A percentile compares a stretch with the other conserved stretches of the same genome.
These are phyloP conservation scores for Apamea sordens DNA, from an alignment of 2,888 invertebrate species.

Conservation along the genomic window DNA sequence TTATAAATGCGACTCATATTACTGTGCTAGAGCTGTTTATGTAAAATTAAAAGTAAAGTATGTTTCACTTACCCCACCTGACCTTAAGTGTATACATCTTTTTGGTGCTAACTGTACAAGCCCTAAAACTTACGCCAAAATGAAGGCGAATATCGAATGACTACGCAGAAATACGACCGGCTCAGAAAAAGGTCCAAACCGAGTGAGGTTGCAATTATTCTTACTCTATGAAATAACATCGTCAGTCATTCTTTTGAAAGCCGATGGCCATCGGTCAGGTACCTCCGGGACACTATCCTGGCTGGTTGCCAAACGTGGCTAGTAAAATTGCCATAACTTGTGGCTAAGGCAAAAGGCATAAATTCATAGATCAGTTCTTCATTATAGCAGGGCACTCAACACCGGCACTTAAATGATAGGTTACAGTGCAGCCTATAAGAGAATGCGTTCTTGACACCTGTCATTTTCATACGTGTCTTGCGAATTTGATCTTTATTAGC, in stretches of 20 bases:
- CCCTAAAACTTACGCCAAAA: slow-evolving; percentile 28
- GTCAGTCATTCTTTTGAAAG: slow-evolving; percentile 73
- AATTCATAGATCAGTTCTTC: slow-evolving; percentile 23
- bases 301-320: slow-evolving; percentile 48
- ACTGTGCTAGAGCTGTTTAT: no score
- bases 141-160: slow-evolving; percentile 34
- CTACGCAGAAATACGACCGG: slow-evolving; percentile 35
- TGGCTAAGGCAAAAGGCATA: slow-evolving; percentile 17
- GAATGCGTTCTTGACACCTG: neutral
- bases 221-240: slow-evolving; percentile 70
- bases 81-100: neutral
- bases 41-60: no score
- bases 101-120: neutral
- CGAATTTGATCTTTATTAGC: neutral
- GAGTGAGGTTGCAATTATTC: slow-evolving; percentile 69
- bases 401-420: slow-evolving; percentile 23
- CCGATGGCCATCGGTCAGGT: slow-evolving; percentile 54
- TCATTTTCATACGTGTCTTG: neutral
- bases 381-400: slow-evolving; percentile 17
- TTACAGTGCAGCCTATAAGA: neutral
- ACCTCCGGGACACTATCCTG: slow-evolving; percentile 43
- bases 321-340: slow-evolving; percentile 42
- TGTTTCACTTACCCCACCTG: no score
- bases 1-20: no score
- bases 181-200: slow-evolving; percentile 49